Base-by-base conservation (phyloP, 92 coral and sea anemone species). In the Porites lobata region DNA sequence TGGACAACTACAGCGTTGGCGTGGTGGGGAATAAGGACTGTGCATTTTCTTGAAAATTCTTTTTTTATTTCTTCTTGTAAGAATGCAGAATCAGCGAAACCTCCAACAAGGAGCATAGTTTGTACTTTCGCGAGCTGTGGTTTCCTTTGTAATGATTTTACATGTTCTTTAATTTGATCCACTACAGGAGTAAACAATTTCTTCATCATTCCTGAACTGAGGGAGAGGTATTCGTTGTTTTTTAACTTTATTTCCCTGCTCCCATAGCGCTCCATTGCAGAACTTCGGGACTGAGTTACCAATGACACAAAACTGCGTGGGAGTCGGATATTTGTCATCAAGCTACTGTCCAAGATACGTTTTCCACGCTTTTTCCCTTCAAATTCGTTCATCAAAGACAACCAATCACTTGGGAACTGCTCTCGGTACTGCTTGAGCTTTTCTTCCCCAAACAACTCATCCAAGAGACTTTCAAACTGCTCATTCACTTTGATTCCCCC, bases 361-460 rank as follows among this genome's bases (percentile, higher is more conserved):
- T 26, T 29, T 26, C 54, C 53, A 0, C 75, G 75, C 50, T 79
- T 79, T 67, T 79, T 79, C 18, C 65, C 70, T 63, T 79, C 84
- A 79, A 79, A 79, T 2, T 79, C 84, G 38, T 65, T 79, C 84
- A 79, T 79, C 84, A 79, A 50, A 26, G n/a, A 19, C 2, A 79
- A 17, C 84, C 84, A 79, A 43, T 81, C 76, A 29, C 43, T 38
- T 0, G 86, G 86, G 32, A 4, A 69, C 26, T 26, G 47, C 50
- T 51, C 14, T 19, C 65, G 43, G 69, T 47, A 81, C 0, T 1
- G 51, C 11, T 19, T 32, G 4, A 81, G 2, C 6, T 47, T 15
- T 21, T 29, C 63, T 1, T 14, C 52, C 7, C 86, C 86, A 12
- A 53, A 50, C 43, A 81, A 61, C 73, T 81, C 58, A 0, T 66